A percentile compares a stretch with the other conserved stretches of the same genome.
These are phyloP conservation scores for Plectus sambesii DNA, from an alignment of 1,140 invertebrate genomes.

Conservation along the genomic window DNA sequence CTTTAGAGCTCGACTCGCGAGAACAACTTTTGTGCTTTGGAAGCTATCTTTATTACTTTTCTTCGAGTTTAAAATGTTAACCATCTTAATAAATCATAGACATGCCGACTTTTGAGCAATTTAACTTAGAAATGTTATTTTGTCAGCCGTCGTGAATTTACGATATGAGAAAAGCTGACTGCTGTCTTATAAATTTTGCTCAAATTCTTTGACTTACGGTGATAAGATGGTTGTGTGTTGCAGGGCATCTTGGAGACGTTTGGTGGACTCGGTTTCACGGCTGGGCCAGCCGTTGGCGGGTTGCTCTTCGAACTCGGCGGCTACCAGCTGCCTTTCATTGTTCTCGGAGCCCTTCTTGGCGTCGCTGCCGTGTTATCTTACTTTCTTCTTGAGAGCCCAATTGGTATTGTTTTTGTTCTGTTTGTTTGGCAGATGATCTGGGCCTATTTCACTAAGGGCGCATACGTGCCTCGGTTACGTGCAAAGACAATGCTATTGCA, in stretches of 20 bases:
- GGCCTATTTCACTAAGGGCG: too few relatives aligned
- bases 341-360: slow-evolving; percentile 65
- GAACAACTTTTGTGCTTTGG: too few relatives aligned
- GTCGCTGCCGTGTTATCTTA: slow-evolving; percentile 62
- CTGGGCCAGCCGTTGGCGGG: slow-evolving; percentile 42
- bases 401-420: too few relatives aligned
- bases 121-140: not conserved
- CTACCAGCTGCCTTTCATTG: slow-evolving; percentile 71
- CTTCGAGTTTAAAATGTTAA: not conserved
- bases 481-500: too few relatives aligned
- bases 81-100: slow-evolving; percentile 1
- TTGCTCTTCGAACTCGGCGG: slow-evolving; percentile 55
- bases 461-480: too few relatives aligned
- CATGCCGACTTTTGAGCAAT: not conserved
- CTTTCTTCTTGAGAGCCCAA: slow-evolving; percentile 57
- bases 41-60: too few relatives aligned
- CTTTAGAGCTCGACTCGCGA: too few relatives aligned
- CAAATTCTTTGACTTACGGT: slow-evolving; percentile 23
- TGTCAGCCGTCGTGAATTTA: not conserved
- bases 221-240: slow-evolving; percentile 31
- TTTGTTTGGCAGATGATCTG: too few relatives aligned
- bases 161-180: not conserved
- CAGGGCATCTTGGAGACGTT: slow-evolving; percentile 74
- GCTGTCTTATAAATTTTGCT: slow-evolving; percentile 26
- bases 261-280: slow-evolving; percentile 62